phyloP scores from a whole-genome alignment of 2,113 vertebrate species.

The Scomber colias region DNA sequence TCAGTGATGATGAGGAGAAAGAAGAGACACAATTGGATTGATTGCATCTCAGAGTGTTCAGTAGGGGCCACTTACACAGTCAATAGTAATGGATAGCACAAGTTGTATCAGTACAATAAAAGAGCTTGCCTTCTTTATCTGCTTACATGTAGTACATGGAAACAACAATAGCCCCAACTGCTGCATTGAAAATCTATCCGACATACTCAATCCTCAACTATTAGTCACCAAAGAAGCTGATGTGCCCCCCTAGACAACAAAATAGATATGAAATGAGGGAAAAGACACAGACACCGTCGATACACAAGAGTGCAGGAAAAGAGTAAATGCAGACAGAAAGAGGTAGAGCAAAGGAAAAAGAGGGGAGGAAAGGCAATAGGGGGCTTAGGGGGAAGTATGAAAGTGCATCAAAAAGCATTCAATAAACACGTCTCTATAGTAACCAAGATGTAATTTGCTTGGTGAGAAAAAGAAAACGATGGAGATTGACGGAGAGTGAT shows the following conservation, averaged over 20 bases:
- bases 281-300: constrained; percentile 45
- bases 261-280: constrained; percentile 31
- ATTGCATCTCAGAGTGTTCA: constrained; percentile 53
- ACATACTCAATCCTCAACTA: constrained; percentile 42
- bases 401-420: constrained; percentile 76
- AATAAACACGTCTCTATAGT: constrained; percentile 87
- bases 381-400: constrained; percentile 55
- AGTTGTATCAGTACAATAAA: constrained; percentile 52
- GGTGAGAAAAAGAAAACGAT: constrained; percentile 76
- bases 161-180: constrained; percentile 53
- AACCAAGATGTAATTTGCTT: constrained; percentile 85
- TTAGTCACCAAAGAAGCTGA: constrained; percentile 50
- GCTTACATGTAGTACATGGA: constrained; percentile 46
- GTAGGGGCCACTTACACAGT: constrained; percentile 72
- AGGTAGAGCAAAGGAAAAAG: constrained; percentile 25
- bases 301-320: constrained; percentile 19
- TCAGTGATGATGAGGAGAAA: constrained; percentile 52
- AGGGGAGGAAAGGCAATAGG: constrained; percentile 2
- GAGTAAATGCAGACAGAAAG: constrained; percentile 40
- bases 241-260: constrained; percentile 30
- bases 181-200: constrained; percentile 59
- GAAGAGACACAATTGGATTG: constrained; percentile 39
- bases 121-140: constrained; percentile 58
- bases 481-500: constrained; percentile 71
- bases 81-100: constrained; percentile 74